Evolutionary conservation across 64 coral and sea anemone genomes (phyloP), one percentile per base, ranked within the genome.

Genomic region (Montipora capricornis): DNA sequence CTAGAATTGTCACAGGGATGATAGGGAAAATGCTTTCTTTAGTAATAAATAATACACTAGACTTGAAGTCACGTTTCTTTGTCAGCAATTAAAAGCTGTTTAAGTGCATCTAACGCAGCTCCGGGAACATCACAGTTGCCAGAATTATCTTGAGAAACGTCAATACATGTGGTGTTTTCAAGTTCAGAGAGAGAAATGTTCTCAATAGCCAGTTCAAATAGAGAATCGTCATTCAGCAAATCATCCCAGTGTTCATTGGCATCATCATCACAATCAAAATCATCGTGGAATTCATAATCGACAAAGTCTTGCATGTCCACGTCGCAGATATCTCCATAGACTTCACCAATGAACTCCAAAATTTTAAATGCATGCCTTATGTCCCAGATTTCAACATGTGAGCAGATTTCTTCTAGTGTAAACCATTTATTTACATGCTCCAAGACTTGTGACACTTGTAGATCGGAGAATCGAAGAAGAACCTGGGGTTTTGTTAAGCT

Each of bases 301-400:
- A 53, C 15, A 46, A 91, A 44, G 55, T 87, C 47, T 8, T 66
- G 37, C 37, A 37, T 19, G 49, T 60, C 50, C 6, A 83, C 47
- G 86, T 82, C 91, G 69, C 50, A 53, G 10, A 92, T 78, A 26
- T 96, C 95, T 79, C 46, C 68, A 96, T 87, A 96, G 1, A 93
- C 87, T 59, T 75, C 37, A 50, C 29, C 48, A 20, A 93, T 3
- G n/a, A 96, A 17, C 0, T 49, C 49, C 14, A 90, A 45, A 26
- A 90, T 89, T 61, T 73, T 78, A 1, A 47, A 10, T 9, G 95
- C 95, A 96, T 93, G 87, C 5, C 57, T 75, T 20, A 87, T 68
- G 22, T 96, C 61, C 95, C 91, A 96, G 15, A 96, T 85, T 48
- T 96, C 95, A 44, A 93, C 87, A 58, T 59, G 80, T 2, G 57